phyloP scores from a whole-genome alignment of 2,888 invertebrate genomes.

The Liodrosophila aerea region DNA sequence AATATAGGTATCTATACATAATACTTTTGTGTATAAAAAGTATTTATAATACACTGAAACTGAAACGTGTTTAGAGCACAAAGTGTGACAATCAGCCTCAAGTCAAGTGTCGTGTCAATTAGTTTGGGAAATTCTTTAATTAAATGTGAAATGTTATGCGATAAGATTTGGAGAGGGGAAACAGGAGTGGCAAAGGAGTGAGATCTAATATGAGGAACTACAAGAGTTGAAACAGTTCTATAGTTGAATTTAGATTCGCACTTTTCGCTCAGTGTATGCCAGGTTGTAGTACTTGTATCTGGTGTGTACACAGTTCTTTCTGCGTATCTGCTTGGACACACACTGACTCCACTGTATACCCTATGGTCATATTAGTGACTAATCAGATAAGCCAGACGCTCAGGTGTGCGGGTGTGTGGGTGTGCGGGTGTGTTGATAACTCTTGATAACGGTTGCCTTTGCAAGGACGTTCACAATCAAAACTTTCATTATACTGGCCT shows the following conservation, averaged over 20 bases:
- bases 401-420: slow-evolving; percentile 11
- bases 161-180: slow-evolving; percentile 12
- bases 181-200: too few species aligned
- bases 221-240: too few species aligned
- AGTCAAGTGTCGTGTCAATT: slow-evolving; percentile 3
- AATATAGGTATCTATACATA: background rate
- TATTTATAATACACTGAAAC: background rate
- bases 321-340: slow-evolving; percentile 42
- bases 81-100: too few species aligned
- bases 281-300: slow-evolving; percentile 22
- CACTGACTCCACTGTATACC: too few species aligned
- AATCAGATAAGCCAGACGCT: slow-evolving; percentile 31
- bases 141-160: slow-evolving; percentile 4
- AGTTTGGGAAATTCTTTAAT: slow-evolving; percentile 4
- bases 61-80: background rate
- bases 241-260: too few species aligned
- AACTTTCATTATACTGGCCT: slow-evolving; percentile 59
- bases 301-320: slow-evolving; percentile 18
- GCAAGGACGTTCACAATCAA: slow-evolving; percentile 65
- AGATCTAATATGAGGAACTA: too few species aligned
- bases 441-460: slow-evolving; percentile 5
- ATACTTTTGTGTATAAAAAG: slow-evolving; percentile 14
- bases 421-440: slow-evolving; percentile 10
- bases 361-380: background rate
- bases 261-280: too few species aligned